Conservation (phyloP, 2,888 invertebrate genomes). For the Rugalucina vietnamica region DNA sequence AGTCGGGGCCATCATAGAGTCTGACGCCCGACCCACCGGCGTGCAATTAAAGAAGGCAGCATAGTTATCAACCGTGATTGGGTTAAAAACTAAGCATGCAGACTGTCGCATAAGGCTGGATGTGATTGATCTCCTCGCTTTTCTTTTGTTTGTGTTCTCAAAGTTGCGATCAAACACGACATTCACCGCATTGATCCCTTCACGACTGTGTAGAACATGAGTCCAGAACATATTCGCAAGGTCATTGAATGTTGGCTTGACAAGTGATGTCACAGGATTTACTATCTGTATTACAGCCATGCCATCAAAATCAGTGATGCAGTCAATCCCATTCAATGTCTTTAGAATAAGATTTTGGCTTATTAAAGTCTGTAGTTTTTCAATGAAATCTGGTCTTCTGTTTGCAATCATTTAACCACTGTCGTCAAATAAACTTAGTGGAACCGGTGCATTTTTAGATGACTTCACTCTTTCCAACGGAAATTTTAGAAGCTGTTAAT, state of each 20-base stretch:
- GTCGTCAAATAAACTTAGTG: constrained; percentile 25
- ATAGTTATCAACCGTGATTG: no score
- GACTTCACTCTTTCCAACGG: neutral
- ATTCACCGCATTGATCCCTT: neutral
- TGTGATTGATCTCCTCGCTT: constrained; percentile 3
- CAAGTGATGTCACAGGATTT: neutral
- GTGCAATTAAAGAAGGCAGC: no score
- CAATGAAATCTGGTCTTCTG: constrained; percentile 23
- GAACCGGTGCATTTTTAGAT: constrained; percentile 20
- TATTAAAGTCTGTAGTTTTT: constrained; percentile 6
- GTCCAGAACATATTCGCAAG: neutral
- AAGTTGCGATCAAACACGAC: constrained; percentile 28
- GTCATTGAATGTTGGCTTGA: neutral
- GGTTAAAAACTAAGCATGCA: no score
- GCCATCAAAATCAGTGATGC: constrained; percentile 21
- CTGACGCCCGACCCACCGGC: no score
- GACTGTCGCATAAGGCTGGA: no score
- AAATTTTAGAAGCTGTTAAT: constrained; percentile 19
- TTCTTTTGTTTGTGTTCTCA: neutral
- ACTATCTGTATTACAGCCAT: constrained; percentile 15
- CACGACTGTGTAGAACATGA: neutral
- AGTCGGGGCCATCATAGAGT: no score
- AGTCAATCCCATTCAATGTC: neutral
- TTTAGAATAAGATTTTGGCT: neutral
- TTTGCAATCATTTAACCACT: constrained; percentile 12